phyloP scores from a whole-genome alignment of 2,888 invertebrate genomes.

The Chrysina gloriosa region DNA sequence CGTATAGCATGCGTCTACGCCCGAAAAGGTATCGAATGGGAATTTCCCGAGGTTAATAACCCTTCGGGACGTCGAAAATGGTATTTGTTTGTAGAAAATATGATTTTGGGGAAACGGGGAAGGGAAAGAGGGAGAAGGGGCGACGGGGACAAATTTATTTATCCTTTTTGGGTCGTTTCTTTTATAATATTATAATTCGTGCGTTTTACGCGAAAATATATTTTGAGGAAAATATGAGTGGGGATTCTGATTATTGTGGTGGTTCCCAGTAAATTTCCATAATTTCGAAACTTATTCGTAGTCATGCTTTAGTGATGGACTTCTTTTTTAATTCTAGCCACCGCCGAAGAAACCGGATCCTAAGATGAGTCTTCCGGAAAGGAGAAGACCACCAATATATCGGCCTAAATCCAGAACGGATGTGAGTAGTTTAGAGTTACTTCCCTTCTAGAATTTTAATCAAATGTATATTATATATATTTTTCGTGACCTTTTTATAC shows the following conservation, averaged over 20 bases:
- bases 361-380: slow-evolving; percentile 58
- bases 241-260: no score
- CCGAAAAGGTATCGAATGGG: not conserved
- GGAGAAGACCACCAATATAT: slow-evolving; percentile 56
- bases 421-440: slow-evolving; percentile 57
- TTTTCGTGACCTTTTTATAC: no score
- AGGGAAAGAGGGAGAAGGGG: not conserved
- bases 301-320: not conserved
- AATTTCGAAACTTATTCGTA: no score
- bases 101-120: not conserved
- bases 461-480: no score
- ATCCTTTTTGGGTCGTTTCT: no score
- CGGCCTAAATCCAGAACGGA: slow-evolving; percentile 63
- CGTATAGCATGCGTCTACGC: slow-evolving; percentile 16
- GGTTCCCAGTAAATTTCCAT: no score
- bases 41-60: slow-evolving; percentile 22
- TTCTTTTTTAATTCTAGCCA: slow-evolving; percentile 54
- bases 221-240: no score
- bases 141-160: no score
- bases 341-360: slow-evolving; percentile 58
- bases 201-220: no score
- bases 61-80: not conserved
- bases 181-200: no score
- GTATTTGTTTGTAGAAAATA: not conserved
- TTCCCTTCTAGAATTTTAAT: no score